Evolutionary conservation across 2,113 vertebrate species (phyloP).

Genomic region (Acrocephalus arundinaceus): DNA sequence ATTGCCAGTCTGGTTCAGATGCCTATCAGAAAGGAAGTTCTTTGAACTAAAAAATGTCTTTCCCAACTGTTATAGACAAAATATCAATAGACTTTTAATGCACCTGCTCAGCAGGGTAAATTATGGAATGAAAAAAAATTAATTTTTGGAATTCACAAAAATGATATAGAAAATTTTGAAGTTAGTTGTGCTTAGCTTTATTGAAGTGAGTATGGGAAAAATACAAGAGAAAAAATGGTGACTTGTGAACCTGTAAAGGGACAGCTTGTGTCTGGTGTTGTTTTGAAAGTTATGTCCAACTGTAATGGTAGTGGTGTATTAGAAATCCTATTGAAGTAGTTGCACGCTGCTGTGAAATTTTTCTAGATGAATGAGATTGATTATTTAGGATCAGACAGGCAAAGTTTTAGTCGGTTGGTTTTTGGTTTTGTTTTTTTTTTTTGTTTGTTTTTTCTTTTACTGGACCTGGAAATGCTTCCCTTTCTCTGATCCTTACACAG

Average conservation of each 20-base stretch:
- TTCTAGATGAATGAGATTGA: neutral
- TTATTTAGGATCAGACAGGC: neutral
- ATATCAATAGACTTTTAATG: neutral
- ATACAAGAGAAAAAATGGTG: neutral
- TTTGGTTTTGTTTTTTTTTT: neutral
- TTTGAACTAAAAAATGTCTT: neutral
- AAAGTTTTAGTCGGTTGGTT: neutral
- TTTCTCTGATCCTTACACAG: neutral
- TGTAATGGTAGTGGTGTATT: neutral
- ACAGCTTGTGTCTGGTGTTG: neutral
- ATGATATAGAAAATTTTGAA: neutral
- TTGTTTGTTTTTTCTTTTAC: neutral
- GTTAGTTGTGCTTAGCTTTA: neutral
- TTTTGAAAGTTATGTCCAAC: neutral
- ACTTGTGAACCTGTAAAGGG: neutral
- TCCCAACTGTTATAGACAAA: neutral
- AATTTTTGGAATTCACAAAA: neutral
- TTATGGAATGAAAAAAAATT: neutral
- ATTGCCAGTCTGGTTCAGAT: neutral
- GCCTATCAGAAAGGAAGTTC: neutral
- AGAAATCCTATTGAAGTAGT: neutral
- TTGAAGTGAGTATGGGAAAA: neutral
- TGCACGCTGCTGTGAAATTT: neutral
- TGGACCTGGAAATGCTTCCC: neutral
- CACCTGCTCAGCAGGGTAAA: neutral